Percentiles rank a stretch among this genome's conserved stretches.
phyloP scores from a whole-genome alignment of 2,888 invertebrate genomes.

The Aromia moschata region DNA sequence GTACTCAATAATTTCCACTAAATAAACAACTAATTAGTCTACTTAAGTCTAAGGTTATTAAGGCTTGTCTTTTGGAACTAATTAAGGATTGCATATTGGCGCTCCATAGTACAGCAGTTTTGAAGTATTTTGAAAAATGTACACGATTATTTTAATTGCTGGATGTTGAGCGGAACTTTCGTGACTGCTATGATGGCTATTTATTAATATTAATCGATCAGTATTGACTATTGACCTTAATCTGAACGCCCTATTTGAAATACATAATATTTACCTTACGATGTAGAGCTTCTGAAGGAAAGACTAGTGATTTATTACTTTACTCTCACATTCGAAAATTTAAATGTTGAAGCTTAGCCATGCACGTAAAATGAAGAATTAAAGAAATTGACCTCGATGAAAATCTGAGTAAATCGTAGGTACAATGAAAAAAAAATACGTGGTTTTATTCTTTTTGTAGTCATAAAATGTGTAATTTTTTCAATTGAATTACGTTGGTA shows the following conservation, averaged over 20 bases:
- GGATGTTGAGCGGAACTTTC: slow-evolving; percentile 2
- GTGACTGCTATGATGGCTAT: background rate
- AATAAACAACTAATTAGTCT: slow-evolving; percentile 3
- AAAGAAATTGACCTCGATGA: too few species aligned
- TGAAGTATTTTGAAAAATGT: background rate
- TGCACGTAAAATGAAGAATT: too few species aligned
- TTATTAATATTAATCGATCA: slow-evolving; percentile 1
- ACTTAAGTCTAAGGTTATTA: background rate
- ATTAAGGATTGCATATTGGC: background rate
- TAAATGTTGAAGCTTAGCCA: too few species aligned
- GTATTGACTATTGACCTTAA: background rate
- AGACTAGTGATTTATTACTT: too few species aligned
- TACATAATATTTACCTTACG: too few species aligned
- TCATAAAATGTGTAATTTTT: too few species aligned
- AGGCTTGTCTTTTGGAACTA: background rate
- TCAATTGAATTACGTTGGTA: too few species aligned
- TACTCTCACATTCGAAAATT: too few species aligned
- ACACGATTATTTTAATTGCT: background rate
- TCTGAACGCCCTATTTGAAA: background rate
- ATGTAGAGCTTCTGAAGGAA: too few species aligned
- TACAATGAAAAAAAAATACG: too few species aligned
- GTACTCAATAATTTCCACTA: slow-evolving; percentile 7
- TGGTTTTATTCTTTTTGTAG: too few species aligned
- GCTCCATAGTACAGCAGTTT: background rate
- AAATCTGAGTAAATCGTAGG: too few species aligned